Conservation (phyloP, 2,113 vertebrate genomes). For the Mystacornis crossleyi region DNA sequence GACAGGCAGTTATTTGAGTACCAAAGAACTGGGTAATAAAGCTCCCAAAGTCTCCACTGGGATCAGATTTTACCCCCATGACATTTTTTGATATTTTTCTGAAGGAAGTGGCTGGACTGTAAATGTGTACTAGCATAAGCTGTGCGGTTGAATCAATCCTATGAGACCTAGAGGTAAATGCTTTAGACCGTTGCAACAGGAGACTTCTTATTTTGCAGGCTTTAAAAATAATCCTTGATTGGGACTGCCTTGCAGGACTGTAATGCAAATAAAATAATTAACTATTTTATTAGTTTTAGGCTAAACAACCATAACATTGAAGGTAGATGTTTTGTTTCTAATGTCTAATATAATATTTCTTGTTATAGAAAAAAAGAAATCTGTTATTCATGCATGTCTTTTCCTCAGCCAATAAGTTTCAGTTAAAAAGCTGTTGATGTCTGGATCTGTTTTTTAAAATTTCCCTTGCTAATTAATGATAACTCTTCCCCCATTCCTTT, state of each 20-base stretch:
- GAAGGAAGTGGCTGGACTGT: not conserved
- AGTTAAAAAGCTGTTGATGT: not conserved
- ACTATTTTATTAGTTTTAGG: not conserved
- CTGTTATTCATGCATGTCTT: not conserved
- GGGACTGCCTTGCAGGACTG: not conserved
- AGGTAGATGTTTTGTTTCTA: not conserved
- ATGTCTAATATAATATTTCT: not conserved
- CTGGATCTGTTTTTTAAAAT: not conserved
- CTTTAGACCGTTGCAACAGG: not conserved
- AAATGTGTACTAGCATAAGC: not conserved
- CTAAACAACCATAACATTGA: not conserved
- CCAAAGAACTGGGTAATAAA: not conserved
- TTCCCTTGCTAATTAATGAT: not conserved
- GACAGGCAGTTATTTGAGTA: not conserved
- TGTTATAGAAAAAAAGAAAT: not conserved
- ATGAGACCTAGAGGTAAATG: not conserved
- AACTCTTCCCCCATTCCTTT: not conserved
- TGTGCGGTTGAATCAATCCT: not conserved
- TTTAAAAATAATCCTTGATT: not conserved
- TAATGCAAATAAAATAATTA: not conserved
- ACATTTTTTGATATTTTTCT: not conserved
- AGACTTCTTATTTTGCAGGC: not conserved
- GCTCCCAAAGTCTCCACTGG: not conserved
- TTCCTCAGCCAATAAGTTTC: not conserved
- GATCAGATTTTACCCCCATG: not conserved